phyloP scores from a whole-genome alignment of 2,797 vertebrate genomes.

The Gorsachius magnificus region DNA sequence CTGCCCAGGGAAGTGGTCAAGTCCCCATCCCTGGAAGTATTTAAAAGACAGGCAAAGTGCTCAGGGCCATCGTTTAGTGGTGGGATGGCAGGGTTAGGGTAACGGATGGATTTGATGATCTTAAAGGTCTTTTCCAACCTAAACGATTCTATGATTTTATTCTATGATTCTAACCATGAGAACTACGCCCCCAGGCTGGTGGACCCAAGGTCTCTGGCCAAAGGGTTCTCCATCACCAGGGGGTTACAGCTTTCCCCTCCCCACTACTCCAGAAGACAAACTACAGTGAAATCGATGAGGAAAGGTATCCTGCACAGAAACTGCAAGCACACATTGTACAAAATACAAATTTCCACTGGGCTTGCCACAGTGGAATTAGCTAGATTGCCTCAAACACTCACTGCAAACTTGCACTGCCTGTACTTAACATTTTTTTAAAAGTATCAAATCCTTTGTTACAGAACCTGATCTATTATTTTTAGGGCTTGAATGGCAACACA shows the following conservation, averaged over 20 bases:
- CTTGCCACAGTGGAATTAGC: neutral
- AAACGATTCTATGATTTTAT: no score
- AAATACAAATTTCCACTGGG: neutral
- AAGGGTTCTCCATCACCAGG: neutral
- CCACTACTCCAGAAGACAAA: neutral
- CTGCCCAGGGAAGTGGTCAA: no score
- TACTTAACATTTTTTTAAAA: neutral
- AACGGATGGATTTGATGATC: no score
- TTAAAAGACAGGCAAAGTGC: no score
- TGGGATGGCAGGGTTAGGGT: no score
- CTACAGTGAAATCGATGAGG: neutral
- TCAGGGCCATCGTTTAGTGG: no score
- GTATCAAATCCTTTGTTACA: neutral
- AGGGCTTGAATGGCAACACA: neutral
- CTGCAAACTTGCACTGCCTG: accelerated
- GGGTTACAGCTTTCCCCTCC: neutral
- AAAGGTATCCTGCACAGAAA: neutral
- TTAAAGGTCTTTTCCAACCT: no score
- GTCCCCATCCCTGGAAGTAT: no score
- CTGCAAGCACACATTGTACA: neutral
- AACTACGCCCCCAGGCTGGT: accelerated
- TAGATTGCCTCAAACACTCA: neutral
- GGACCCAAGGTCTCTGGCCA: neutral
- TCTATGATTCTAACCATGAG: neutral
- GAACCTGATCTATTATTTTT: neutral